Evolutionary conservation across 2,797 vertebrate species (phyloP), one percentile per base, ranked within the genome.

Genomic region (Morelia viridis): DNA sequence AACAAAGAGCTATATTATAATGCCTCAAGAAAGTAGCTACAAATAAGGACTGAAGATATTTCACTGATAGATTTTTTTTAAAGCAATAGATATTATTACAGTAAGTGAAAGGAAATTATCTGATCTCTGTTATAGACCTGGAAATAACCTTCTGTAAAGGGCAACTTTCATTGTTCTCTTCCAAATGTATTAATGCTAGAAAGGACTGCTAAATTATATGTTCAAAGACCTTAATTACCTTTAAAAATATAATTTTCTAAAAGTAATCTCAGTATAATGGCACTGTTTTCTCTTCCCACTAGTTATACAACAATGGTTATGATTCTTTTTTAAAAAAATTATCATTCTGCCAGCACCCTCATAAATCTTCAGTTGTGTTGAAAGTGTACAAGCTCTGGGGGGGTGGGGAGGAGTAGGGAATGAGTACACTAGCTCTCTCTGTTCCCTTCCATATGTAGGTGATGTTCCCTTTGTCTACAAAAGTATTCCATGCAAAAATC

Each of bases 41-140:
- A 7, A 76, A 56, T 76, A 84, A 5, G 87, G 28, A 90, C 60
- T 0, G 0, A 83, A 26, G 89, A 57, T 89, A 89, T 76, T 90
- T 95, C 94, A 89, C 60, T 90, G 85, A 65, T 2, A 89, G 35
- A 62, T 80, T 46, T 80, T 22, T 61, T 46, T 46, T 22, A 90
- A 89, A 93, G 92, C 87, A 89, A 31, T 71, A 90, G 58, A 76
- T 89, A 60, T 41, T 60, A 87, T 80, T 83, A 89, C 60, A n/a
- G 62, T 91, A 35, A 71, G 87, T 86, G 68, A 94, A 53, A 53
- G 8, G 84, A 89, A 95, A 87, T 89, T 86, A 91, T 80, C 84
- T 85, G 65, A 9, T 28, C 61, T 88, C 41, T 88, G 8, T 50
- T 62, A 61, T n/a, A 64, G 87, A 35, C 46, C 19, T 64, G 24